Evolutionary conservation across 2,113 vertebrate species (phyloP).

Genomic region (Pangasianodon hypophthalmus): DNA sequence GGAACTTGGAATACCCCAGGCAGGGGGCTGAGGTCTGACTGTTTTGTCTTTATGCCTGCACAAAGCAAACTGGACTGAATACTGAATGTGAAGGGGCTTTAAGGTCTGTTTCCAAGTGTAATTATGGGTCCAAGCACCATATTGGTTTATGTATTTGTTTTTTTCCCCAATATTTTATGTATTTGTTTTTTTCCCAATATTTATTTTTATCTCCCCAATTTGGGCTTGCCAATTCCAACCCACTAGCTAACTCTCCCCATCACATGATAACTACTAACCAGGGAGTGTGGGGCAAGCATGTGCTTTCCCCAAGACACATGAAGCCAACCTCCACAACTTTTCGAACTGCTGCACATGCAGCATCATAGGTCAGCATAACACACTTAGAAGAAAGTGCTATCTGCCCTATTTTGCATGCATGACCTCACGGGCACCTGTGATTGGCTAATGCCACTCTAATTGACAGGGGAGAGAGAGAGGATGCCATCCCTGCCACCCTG

Average conservation of each 20-base stretch:
- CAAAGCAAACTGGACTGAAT: not conserved
- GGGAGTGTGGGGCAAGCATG: not conserved
- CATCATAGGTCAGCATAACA: not conserved
- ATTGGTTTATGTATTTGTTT: not conserved
- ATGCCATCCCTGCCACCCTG: not conserved
- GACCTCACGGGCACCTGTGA: not conserved
- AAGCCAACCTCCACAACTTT: not conserved
- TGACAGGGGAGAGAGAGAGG: not conserved
- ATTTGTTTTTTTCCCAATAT: not conserved
- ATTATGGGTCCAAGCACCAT: not conserved
- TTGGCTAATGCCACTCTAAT: not conserved
- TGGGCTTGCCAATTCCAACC: not conserved
- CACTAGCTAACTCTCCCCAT: not conserved
- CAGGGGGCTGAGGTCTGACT: not conserved
- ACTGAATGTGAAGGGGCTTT: not conserved
- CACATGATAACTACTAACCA: not conserved
- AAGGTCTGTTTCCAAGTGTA: not conserved
- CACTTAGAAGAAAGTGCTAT: not conserved
- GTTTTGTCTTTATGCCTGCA: not conserved
- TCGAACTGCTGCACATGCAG: not conserved
- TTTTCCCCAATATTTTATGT: no score
- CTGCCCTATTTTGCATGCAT: not conserved
- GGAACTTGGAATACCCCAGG: not conserved
- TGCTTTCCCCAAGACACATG: not conserved
- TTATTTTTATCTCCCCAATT: not conserved